phyloP scores from a whole-genome alignment of 2,797 vertebrate genomes.

The Muscicapa comitata region DNA sequence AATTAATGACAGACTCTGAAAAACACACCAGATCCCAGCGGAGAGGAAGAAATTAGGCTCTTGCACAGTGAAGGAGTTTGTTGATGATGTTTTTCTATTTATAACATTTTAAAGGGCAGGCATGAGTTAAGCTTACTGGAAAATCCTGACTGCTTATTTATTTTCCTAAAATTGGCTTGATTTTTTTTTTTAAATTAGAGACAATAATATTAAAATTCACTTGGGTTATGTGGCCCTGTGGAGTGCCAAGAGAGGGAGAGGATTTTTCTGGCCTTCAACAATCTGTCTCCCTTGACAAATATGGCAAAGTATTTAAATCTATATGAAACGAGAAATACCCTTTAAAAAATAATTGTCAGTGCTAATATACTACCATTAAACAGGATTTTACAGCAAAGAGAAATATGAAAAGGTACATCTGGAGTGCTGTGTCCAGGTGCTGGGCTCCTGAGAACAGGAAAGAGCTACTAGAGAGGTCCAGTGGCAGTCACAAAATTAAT shows the following conservation, averaged over 20 bases:
- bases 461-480: not conserved
- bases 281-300: not conserved
- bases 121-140: not conserved
- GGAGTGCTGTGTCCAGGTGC: not conserved
- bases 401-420: not conserved
- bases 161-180: not conserved
- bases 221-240: not conserved
- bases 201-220: not conserved
- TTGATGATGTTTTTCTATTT: conserved; percentile 55
- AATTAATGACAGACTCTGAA: conserved; percentile 80
- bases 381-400: not conserved
- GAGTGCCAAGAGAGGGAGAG: not conserved
- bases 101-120: not conserved
- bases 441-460: not conserved
- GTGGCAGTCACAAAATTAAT: not conserved
- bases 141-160: not conserved
- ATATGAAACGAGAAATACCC: not conserved
- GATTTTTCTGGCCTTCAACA: not conserved
- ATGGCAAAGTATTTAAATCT: not conserved
- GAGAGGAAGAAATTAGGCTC: conserved; percentile 66
- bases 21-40: conserved; percentile 76
- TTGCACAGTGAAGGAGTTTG: conserved; percentile 21
- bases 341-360: not conserved
- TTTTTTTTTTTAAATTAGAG: not conserved
- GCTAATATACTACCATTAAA: not conserved